Base-by-base conservation (phyloP, 2,888 invertebrate genomes). In the Cantharis flavilabris region DNA sequence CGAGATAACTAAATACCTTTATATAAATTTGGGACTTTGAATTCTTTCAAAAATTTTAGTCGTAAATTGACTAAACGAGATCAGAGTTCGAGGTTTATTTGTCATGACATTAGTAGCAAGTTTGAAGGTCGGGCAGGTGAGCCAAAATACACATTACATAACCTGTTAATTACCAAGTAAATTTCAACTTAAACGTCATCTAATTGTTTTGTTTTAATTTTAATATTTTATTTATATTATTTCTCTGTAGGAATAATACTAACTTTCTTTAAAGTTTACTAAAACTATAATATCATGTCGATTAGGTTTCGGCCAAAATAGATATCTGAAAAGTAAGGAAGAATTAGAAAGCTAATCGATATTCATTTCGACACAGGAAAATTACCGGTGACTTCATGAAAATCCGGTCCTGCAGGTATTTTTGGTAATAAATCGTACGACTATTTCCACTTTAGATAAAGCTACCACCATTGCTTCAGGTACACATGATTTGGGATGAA, bases 51-150 rank as follows among this genome's bases (percentile, higher is more conserved):
- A 49, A 49, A n/a, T n/a, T 7, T 67, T 67, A 67, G 23, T 26
- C 23, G 26, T 18, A 23, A 65, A 23, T 67, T 67, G 26, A 9
- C 26, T 26, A 67, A 67, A 64, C 20, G 65, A 70, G 70, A 69
- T 74, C 73, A 69, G 49, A 74, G 74, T 74, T 74, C 74, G 74
- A 74, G 74, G 74, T 74, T 33, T 74, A 64, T 70, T 70, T 74
- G 70, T 28, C 62, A 28, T 73, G 62, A 70, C 73, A 69, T 73
- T 73, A 73, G 69, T 70, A 14, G 28, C 64, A 74, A 70, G 33
- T 70, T 64, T 74, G 33, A 70, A 74, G 74, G 74, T 64, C 70
- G 33, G 10, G 49, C 70, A 73, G 73, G 73, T 73, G 70, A 70
- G 69, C 30, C 62, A 74, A 74, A 70, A 74, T 74, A 74, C 70